Conservation (phyloP, 2,797 vertebrate species). For the Leontopithecus rosalia region DNA sequence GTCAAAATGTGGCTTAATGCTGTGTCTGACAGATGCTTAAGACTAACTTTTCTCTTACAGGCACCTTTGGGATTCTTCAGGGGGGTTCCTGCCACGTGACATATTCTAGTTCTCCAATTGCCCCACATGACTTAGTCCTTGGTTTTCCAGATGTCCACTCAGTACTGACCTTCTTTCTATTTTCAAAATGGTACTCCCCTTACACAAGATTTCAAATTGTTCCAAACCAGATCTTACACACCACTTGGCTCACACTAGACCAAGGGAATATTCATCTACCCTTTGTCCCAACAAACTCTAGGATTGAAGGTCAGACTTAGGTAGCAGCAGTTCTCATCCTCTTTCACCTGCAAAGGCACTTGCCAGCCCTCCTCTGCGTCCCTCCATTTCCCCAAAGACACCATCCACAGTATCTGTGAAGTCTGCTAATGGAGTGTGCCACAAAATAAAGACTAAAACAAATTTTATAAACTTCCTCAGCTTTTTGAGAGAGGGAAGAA, state of each 20-base stretch:
- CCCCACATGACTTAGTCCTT: not conserved
- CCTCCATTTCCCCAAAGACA: not conserved
- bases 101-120: not conserved
- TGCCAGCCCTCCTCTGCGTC: not conserved
- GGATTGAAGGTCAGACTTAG: not conserved
- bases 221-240: not conserved
- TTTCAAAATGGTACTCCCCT: not conserved
- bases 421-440: fast-evolving
- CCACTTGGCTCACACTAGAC: not conserved
- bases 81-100: not conserved
- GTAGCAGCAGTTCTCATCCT: not conserved
- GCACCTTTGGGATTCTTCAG: not conserved
- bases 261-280: not conserved
- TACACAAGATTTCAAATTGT: not conserved
- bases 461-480: not conserved
- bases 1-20: not conserved
- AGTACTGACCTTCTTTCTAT: not conserved
- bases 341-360: not conserved
- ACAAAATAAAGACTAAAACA: not conserved
- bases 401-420: too few relatives aligned
- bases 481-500: not conserved
- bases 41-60: not conserved
- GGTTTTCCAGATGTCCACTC: not conserved
- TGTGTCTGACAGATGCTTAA: not conserved
- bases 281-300: not conserved